Conservation (phyloP, 2,888 invertebrate species). For the Augochlorella aurata region DNA sequence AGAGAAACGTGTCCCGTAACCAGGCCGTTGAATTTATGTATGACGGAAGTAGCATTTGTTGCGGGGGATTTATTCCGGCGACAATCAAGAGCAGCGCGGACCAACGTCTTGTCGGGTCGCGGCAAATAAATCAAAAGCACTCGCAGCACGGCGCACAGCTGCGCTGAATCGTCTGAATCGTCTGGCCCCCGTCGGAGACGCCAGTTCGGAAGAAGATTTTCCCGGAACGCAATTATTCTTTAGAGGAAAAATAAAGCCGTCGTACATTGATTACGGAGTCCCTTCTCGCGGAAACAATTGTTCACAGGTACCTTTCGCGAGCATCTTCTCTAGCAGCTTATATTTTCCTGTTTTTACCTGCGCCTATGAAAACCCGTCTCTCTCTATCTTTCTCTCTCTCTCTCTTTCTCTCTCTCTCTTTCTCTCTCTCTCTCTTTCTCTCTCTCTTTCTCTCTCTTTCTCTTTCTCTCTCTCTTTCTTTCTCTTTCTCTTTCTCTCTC, state of each 20-base stretch:
- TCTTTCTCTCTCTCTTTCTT: no score
- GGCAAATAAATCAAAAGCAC: conserved; percentile 17
- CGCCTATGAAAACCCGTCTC: no score
- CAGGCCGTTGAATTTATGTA: conserved; percentile 4
- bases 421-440: no score
- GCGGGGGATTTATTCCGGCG: conserved; percentile 18
- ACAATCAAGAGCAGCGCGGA: conserved; percentile 14
- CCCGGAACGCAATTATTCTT: neutral
- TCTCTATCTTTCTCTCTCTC: no score
- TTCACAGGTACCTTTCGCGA: neutral
- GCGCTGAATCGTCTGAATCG: conserved; percentile 15
- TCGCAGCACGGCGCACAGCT: neutral
- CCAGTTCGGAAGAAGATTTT: conserved; percentile 2
- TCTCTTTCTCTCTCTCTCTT: no score
- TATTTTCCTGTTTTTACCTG: no score
- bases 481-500: no score
- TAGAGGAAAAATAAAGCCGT: neutral
- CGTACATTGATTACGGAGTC: neutral
- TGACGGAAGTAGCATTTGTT: conserved; percentile 1
- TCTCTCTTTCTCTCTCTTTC: no score
- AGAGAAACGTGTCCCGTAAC: neutral
- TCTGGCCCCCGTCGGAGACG: neutral
- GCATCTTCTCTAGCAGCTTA: neutral
- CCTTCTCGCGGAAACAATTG: neutral
- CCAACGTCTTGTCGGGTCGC: neutral